These are phyloP conservation scores for Euspilapteryx auroguttella DNA, from an alignment of 2,888 invertebrate species.

Conservation along the genomic window DNA sequence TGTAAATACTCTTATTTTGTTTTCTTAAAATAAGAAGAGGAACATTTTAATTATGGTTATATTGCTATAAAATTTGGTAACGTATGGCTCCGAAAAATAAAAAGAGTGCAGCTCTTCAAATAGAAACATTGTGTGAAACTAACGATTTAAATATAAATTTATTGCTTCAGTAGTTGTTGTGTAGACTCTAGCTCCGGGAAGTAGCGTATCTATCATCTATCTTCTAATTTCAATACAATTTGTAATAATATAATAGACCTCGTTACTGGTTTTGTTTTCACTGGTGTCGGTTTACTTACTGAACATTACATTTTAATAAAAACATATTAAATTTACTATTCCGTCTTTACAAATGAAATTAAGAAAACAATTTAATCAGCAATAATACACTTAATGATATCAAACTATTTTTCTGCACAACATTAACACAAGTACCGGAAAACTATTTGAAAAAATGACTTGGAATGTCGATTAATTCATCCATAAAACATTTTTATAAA, in stretches of 20 bases:
- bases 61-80: conserved; percentile 55
- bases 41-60: conserved; percentile 59
- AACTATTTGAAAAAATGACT: too few relatives aligned
- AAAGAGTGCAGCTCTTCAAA: conserved; percentile 61
- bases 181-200: conserved; percentile 40
- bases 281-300: neutral
- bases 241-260: conserved; percentile 21
- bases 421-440: too few relatives aligned
- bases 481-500: too few relatives aligned
- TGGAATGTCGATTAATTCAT: too few relatives aligned
- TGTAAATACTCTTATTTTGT: conserved; percentile 60
- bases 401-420: too few relatives aligned
- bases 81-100: conserved; percentile 42
- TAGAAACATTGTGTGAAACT: conserved; percentile 31
- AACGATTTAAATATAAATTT: conserved; percentile 10
- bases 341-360: too few relatives aligned
- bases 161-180: conserved; percentile 22
- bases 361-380: too few relatives aligned
- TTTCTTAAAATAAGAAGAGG: conserved; percentile 62
- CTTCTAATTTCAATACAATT: conserved; percentile 38
- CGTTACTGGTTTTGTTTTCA: conserved; percentile 1
- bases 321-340: too few relatives aligned
- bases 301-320: neutral
- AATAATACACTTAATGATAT: too few relatives aligned
- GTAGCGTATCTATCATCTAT: conserved; percentile 60